A percentile compares a stretch with the other conserved stretches of the same genome.
Evolutionary conservation across 2,888 invertebrate genomes (phyloP).

Genomic region (Anticlea derivata): DNA sequence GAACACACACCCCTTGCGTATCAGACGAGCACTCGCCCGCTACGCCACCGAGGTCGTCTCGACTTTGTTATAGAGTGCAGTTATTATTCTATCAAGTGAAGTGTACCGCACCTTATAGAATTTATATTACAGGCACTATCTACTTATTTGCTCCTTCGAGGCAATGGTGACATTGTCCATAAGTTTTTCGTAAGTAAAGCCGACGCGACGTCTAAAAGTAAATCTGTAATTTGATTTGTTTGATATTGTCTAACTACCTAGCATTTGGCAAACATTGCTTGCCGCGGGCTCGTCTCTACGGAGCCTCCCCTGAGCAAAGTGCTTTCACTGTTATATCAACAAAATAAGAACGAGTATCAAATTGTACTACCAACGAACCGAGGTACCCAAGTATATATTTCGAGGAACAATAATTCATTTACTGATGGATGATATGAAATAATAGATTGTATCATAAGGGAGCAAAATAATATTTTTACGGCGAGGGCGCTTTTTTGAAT

Average conservation of each 20-base stretch:
- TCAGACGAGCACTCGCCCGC: too few relatives aligned
- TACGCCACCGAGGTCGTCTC: too few relatives aligned
- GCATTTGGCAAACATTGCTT: conserved; percentile 22
- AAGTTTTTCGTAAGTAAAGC: background rate
- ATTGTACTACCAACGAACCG: conserved; percentile 30
- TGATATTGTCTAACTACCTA: conserved; percentile 22
- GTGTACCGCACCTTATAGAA: too few relatives aligned
- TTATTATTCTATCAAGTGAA: too few relatives aligned
- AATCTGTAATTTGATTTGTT: conserved; percentile 36
- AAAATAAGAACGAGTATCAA: conserved; percentile 45
- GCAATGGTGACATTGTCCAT: background rate
- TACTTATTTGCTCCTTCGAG: background rate
- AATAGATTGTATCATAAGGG: too few relatives aligned
- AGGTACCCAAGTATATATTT: too few relatives aligned
- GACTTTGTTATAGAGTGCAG: too few relatives aligned
- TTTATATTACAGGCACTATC: background rate
- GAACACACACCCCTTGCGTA: too few relatives aligned
- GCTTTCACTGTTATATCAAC: conserved; percentile 48
- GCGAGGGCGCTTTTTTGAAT: too few relatives aligned
- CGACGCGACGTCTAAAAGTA: conserved; percentile 14
- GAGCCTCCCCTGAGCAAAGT: conserved; percentile 37
- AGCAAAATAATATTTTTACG: too few relatives aligned
- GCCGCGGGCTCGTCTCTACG: conserved; percentile 25
- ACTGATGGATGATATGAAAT: too few relatives aligned
- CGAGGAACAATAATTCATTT: too few relatives aligned